Conservation (phyloP, 2,797 vertebrate species). For the Synaphobranchus kaupii region DNA sequence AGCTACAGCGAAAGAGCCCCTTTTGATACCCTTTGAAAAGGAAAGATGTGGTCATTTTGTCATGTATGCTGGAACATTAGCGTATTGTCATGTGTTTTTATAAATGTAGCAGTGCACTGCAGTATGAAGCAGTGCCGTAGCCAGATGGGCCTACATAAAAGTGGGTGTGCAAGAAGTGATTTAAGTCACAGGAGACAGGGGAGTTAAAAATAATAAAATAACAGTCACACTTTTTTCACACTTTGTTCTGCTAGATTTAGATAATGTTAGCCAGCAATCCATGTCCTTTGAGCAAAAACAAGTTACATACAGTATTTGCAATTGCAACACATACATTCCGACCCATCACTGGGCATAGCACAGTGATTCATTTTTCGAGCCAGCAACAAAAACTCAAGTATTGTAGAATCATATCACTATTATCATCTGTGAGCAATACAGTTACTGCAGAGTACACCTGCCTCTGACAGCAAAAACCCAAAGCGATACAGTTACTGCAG, state of each 20-base stretch:
- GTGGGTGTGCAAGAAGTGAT: too few species aligned
- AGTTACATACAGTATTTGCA: not conserved
- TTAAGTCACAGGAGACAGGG: too few species aligned
- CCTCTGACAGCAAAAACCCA: not conserved
- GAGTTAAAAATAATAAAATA: too few species aligned
- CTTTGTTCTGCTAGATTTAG: not conserved
- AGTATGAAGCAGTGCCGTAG: not conserved
- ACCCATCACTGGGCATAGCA: not conserved
- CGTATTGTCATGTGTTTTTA: not conserved
- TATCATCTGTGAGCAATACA: not conserved
- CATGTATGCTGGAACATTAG: not conserved
- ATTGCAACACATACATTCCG: not conserved
- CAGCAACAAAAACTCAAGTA: constrained; percentile 2
- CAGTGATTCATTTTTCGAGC: not conserved
- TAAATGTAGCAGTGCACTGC: not conserved
- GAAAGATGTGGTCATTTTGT: not conserved
- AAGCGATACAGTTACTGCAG: not conserved
- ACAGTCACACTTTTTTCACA: not conserved
- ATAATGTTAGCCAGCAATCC: not conserved
- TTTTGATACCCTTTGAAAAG: constrained; percentile 4
- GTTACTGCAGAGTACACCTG: not conserved
- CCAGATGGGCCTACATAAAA: too few species aligned
- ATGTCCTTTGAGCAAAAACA: not conserved
- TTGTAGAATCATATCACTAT: not conserved
- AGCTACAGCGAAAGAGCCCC: not conserved